phyloP scores from a whole-genome alignment of 2,797 vertebrate genomes.

The Danio kyathit region DNA sequence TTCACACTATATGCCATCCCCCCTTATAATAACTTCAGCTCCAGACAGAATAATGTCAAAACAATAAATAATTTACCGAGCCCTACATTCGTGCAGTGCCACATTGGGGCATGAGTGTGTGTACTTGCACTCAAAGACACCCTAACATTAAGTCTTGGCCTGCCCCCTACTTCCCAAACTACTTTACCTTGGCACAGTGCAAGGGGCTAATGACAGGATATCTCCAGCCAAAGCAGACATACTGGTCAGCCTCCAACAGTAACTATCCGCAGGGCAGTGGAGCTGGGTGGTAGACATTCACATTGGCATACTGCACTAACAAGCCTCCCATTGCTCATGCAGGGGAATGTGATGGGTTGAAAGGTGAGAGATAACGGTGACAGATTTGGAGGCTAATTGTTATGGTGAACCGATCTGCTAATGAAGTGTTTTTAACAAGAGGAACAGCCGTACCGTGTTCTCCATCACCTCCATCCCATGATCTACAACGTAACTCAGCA shows the following conservation, averaged over 20 bases:
- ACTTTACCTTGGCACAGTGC: slow-evolving; percentile 66
- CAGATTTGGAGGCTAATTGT: not conserved
- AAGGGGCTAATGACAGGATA: slow-evolving; percentile 76
- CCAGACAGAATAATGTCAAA: slow-evolving; percentile 58
- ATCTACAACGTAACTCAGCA: not conserved
- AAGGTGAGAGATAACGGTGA: not conserved
- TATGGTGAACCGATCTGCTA: not conserved
- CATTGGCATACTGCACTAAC: not conserved
- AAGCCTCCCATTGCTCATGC: not conserved
- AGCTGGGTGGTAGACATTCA: slow-evolving; percentile 35
- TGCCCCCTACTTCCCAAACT: slow-evolving; percentile 66
- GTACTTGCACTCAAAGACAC: slow-evolving; percentile 59
- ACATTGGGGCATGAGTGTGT: slow-evolving; percentile 59
- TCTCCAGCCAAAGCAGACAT: slow-evolving; percentile 62
- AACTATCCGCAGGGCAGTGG: slow-evolving; percentile 45
- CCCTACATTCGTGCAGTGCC: slow-evolving; percentile 32
- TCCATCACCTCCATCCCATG: not conserved
- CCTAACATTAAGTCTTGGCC: slow-evolving; percentile 70
- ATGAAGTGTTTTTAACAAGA: not conserved
- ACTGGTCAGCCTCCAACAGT: slow-evolving; percentile 67
- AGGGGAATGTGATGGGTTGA: slow-evolving; percentile 9
- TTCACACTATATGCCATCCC: slow-evolving; percentile 39
- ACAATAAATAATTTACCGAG: slow-evolving; percentile 46
- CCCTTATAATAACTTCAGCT: slow-evolving; percentile 54
- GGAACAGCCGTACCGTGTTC: slow-evolving; percentile 1